Percentiles rank a stretch among this genome's conserved stretches.
phyloP scores from a whole-genome alignment of 2,888 invertebrate species.

The Unio delphinus region DNA sequence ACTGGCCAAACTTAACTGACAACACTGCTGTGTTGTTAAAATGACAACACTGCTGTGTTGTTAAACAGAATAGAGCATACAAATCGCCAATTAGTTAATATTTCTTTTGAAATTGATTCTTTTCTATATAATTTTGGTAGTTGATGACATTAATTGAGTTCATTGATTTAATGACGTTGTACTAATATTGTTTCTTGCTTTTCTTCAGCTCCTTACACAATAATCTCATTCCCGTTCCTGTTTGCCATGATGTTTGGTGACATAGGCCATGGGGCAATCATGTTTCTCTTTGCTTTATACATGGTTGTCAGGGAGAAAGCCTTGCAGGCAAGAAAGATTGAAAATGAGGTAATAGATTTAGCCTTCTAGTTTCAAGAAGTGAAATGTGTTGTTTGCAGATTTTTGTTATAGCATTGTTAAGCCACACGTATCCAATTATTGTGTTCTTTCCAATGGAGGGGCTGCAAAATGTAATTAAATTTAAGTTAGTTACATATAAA shows the following conservation, averaged over 20 bases:
- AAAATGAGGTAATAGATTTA: constrained; percentile 81
- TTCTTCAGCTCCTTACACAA: constrained; percentile 89
- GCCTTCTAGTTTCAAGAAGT: too few species aligned
- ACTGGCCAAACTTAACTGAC: too few species aligned
- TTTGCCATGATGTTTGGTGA: constrained; percentile 99
- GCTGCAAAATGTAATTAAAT: too few species aligned
- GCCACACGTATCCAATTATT: too few species aligned
- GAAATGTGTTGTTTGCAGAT: too few species aligned
- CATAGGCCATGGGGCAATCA: constrained; percentile 92
- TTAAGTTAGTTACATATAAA: too few species aligned
- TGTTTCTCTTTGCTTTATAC: constrained; percentile 93
- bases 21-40: too few species aligned
- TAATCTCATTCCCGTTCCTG: constrained; percentile 97
- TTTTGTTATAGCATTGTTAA: too few species aligned
- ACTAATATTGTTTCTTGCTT: constrained; percentile 7
- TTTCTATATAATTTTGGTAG: neutral
- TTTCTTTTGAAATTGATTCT: constrained; percentile 1
- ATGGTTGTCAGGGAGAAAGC: constrained; percentile 96
- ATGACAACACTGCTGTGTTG: too few species aligned
- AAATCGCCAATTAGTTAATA: neutral
- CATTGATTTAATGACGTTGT: neutral
- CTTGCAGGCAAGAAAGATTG: constrained; percentile 86
- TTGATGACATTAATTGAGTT: neutral
- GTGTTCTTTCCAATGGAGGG: too few species aligned
- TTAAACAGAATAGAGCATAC: too few species aligned